Conservation (phyloP, 2,797 vertebrate genomes). For the Perodicticus potto region DNA sequence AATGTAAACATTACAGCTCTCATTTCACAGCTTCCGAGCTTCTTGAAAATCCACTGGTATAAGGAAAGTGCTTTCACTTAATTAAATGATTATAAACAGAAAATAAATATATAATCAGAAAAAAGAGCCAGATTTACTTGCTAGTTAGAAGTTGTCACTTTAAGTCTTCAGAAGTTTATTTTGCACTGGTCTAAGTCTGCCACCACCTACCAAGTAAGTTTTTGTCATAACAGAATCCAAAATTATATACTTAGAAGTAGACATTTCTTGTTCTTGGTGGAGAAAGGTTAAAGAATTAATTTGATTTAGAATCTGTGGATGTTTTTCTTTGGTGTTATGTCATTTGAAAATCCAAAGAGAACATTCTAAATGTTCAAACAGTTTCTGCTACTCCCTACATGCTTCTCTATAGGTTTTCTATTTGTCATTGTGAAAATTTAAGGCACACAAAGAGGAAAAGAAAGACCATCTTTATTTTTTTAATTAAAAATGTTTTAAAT, state of each 20-base stretch:
- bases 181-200: constrained; percentile 45
- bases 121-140: background rate
- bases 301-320: constrained; percentile 31
- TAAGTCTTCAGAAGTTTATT: constrained; percentile 45
- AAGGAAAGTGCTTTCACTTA: constrained; percentile 63
- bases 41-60: constrained; percentile 14
- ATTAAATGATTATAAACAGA: constrained; percentile 62
- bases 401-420: background rate
- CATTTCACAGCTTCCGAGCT: constrained; percentile 34
- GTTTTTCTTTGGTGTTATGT: constrained; percentile 37
- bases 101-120: background rate
- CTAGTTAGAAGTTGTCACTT: background rate
- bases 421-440: background rate
- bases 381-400: background rate
- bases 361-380: background rate
- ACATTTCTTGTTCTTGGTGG: background rate
- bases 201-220: background rate
- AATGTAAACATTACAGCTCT: constrained; percentile 62
- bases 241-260: background rate
- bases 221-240: constrained; percentile 32
- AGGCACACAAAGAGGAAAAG: background rate
- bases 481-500: background rate
- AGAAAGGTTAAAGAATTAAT: constrained; percentile 40
- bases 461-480: background rate
- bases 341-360: constrained; percentile 53